Conservation (phyloP, 2,797 vertebrate genomes). For the Hemibagrus guttatus region DNA sequence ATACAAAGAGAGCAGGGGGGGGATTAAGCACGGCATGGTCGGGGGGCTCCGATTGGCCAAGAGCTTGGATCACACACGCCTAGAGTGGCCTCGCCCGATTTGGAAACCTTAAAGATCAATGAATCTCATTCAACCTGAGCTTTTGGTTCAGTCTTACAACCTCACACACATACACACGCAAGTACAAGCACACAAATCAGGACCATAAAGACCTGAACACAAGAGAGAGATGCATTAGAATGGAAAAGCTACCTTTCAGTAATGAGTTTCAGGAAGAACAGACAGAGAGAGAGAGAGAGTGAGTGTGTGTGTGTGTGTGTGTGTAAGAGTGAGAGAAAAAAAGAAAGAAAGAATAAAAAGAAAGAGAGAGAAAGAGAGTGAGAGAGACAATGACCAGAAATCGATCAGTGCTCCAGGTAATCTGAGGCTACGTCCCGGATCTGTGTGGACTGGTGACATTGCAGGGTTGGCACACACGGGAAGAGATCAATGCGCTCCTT, state of each 20-base stretch:
- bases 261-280: slow-evolving; percentile 52
- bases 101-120: slow-evolving; percentile 58
- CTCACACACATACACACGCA: slow-evolving; percentile 21
- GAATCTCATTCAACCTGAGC: slow-evolving; percentile 53
- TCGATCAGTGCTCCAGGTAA: slow-evolving; percentile 58
- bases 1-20: neutral
- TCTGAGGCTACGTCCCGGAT: slow-evolving; percentile 52
- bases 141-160: slow-evolving; percentile 43
- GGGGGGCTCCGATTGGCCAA: slow-evolving; percentile 39
- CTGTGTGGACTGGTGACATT: slow-evolving; percentile 58
- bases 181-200: slow-evolving; percentile 51
- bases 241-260: slow-evolving; percentile 56
- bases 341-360: slow-evolving; percentile 8
- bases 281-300: slow-evolving; percentile 3
- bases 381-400: slow-evolving; percentile 41
- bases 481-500: slow-evolving; percentile 61
- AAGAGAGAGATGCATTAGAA: slow-evolving; percentile 31
- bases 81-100: neutral
- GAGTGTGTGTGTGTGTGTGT: slow-evolving; percentile 1
- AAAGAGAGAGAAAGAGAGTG: slow-evolving; percentile 20
- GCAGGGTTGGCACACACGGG: slow-evolving; percentile 49
- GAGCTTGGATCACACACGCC: neutral
- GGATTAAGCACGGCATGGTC: neutral
- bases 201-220: slow-evolving; percentile 37
- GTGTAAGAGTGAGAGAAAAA: slow-evolving; percentile 5